Evolutionary conservation across 2,797 vertebrate species (phyloP), one percentile per base, ranked within the genome.

Genomic region (Tragelaphus eurycerus): DNA sequence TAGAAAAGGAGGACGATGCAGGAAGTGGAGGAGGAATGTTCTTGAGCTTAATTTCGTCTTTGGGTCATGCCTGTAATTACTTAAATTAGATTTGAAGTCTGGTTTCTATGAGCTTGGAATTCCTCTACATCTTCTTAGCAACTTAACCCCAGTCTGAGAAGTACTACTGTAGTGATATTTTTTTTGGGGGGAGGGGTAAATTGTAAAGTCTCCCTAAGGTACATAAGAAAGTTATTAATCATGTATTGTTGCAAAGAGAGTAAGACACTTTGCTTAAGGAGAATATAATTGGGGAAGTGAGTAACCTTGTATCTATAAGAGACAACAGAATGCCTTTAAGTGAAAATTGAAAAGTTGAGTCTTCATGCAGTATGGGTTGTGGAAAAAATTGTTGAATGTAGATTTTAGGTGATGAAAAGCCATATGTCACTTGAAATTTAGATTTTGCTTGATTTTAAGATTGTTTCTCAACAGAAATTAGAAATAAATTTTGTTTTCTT

Each of bases 41-140:
- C 14, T 95, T 29, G 79, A 54, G 46, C 84, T 95, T 86, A 25
- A 48, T 88, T 97, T 96, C 96, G 82, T 78, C 34, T 96, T 95
- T 59, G 48, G 59, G 21, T 90, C 55, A 62, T 96, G 16, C 31
- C 31, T 6, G 10, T 60, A 78, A 95, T 97, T 92, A 90, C 31
- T 88, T 94, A 78, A 92, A 86, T 93, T 92, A 31, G 90, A 95
- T 93, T 64, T 92, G 50, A 93, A 89, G 62, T 21, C 48, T 54
- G 59, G 67, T 23, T 87, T 14, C 31, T 74, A 21, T 64, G 48
- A 95, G 12, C 17, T 93, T 90, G 79, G 57, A 95, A 96, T 94
- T 62, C 25, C n/a, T 3, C 52, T 88, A 7, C 1, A 27, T 71
- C 76, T 92, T 54, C 54, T 71, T 84, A 86, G n/a, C 29, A 97